Evolutionary conservation across 1,140 invertebrate genomes (phyloP), one percentile per base, ranked within the genome.

Genomic region (Lepidostoma basale): DNA sequence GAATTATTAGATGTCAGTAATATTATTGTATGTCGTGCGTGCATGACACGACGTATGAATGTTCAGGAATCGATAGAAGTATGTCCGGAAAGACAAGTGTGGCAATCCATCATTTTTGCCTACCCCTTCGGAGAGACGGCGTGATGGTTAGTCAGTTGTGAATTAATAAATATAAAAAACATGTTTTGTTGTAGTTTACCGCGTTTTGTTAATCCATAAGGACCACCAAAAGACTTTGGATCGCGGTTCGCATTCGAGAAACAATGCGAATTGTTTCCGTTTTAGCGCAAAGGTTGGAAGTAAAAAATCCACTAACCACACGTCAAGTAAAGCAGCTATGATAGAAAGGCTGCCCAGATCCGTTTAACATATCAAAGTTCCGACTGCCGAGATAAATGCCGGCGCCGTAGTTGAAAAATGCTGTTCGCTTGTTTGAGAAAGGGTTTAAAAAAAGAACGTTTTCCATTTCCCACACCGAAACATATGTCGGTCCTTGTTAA

Each of bases 321-420:
- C 28, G 52, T 33, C 52, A 18, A 16, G 30, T 8, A 36, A 36
- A 56, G 28, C 52, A 39, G 52, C 30, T 39, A 56, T 60, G 36
- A 60, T 60, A 60, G 56, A 42, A 56, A 56, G 52, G 52, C 30
- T 22, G 10, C 42, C 54, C 54, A 59, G 22, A 60, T 60, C 39
- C 56, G 56, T 26, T 60, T 60, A 60, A 40, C 56, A 60, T 60
- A 60, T 60, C 56, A 60, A 60, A 60, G 56, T 60, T 60, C 56
- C 56, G 56, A 40, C 56, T 33, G 49, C 12, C n/a, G 56, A 42
- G 39, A 60, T 60, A 60, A 60, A 60, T 60, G 16, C 36, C 56
- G 56, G 56, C 56, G 56, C 56, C 56, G 56, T n/a, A 23, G 22
- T 23, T 60, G 56, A 60, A 60, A 60, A 60, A 60, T 60, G 56